phyloP scores from a whole-genome alignment of 2,797 vertebrate genomes.

The Perodicticus potto region DNA sequence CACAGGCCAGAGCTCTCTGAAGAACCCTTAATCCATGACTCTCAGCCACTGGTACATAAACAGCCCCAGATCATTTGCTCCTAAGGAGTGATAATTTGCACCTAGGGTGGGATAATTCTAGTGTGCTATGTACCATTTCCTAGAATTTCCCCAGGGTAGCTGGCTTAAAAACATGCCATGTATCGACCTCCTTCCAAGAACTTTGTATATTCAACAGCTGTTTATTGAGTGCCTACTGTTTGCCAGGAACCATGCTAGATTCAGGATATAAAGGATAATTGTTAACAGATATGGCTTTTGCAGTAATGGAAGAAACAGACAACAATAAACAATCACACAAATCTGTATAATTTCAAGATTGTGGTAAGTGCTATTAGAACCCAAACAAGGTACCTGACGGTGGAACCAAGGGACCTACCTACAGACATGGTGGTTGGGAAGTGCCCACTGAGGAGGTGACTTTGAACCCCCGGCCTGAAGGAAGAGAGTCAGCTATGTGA shows the following conservation, averaged over 20 bases:
- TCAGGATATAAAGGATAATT: background rate
- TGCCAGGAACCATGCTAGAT: background rate
- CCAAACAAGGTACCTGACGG: background rate
- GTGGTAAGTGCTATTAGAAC: background rate
- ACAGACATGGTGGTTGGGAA: background rate
- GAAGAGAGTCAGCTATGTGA: background rate
- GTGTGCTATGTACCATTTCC: background rate
- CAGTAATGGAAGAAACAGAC: background rate
- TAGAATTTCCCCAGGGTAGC: background rate
- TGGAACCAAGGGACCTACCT: background rate
- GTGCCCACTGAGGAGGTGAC: background rate
- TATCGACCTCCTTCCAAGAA: background rate
- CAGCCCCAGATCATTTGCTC: background rate
- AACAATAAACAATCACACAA: background rate
- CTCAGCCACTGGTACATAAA: background rate
- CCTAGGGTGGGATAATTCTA: background rate
- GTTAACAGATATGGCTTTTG: background rate
- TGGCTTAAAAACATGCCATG: background rate
- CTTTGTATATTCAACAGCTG: background rate
- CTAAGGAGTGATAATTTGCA: background rate
- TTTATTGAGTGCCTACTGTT: background rate
- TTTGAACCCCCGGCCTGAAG: background rate
- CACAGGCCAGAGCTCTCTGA: background rate
- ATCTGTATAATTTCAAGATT: background rate
- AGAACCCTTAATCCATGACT: background rate